Conservation (phyloP, 2,888 invertebrate species). For the Caenorhabditis zanzibari region DNA sequence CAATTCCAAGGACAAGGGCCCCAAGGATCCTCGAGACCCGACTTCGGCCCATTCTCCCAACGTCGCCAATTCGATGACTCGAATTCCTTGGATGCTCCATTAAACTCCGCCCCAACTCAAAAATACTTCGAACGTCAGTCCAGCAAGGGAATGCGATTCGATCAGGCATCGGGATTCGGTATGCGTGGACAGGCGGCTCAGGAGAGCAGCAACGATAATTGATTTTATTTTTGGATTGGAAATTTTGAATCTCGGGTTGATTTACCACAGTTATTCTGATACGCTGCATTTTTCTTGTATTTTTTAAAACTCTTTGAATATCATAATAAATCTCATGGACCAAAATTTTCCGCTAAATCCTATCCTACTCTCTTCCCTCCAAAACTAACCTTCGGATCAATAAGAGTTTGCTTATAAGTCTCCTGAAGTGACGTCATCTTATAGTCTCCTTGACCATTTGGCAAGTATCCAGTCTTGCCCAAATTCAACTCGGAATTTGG, state of each 20-base stretch:
- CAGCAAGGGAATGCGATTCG: conserved; percentile 40
- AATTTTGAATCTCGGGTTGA: neutral
- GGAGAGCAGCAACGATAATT: conserved; percentile 5
- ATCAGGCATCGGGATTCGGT: conserved; percentile 57
- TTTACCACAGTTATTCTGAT: conserved; percentile 22
- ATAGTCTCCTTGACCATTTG: conserved; percentile 80
- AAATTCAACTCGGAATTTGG: conserved; percentile 74
- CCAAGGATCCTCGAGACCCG: neutral
- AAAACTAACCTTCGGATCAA: conserved; percentile 82
- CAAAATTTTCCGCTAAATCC: neutral
- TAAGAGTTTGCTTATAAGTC: conserved; percentile 82
- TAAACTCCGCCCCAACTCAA: neutral
- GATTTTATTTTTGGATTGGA: neutral
- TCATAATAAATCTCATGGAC: conserved; percentile 24
- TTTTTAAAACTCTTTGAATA: neutral
- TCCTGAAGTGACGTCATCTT: conserved; percentile 80
- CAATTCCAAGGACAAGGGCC: conserved; percentile 33
- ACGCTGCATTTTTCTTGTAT: neutral
- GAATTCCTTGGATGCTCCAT: neutral
- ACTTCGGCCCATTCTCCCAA: conserved; percentile 12
- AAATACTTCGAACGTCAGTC: conserved; percentile 46
- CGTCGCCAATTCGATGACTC: conserved; percentile 49
- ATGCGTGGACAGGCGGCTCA: conserved; percentile 36
- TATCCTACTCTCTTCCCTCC: too few relatives aligned
- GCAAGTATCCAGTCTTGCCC: conserved; percentile 73